These are phyloP conservation scores for Seira sanloemensis DNA, from an alignment of 2,888 invertebrate genomes.

Conservation along the genomic window DNA sequence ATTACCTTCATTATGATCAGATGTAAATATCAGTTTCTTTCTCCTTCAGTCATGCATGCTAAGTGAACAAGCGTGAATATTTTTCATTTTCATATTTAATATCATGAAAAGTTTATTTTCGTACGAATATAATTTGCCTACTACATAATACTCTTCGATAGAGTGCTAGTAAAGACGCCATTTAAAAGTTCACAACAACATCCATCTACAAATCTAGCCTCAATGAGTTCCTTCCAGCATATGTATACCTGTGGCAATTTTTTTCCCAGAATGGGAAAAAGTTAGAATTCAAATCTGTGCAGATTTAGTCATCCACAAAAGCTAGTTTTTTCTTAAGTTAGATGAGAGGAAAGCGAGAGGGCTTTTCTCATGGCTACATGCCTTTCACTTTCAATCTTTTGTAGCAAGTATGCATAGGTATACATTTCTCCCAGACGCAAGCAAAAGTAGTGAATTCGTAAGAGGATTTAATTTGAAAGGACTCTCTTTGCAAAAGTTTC, in stretches of 20 bases:
- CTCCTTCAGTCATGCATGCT: slow-evolving; percentile 36
- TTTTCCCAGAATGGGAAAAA: slow-evolving; percentile 10
- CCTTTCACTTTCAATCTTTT: background rate
- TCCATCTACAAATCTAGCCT: background rate
- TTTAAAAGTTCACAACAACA: background rate
- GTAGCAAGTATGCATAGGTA: background rate
- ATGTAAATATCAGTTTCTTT: slow-evolving; percentile 46
- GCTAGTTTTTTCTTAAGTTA: background rate
- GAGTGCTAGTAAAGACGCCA: background rate
- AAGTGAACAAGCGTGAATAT: slow-evolving; percentile 29
- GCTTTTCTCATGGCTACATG: background rate
- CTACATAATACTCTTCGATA: background rate
- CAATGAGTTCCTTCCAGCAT: background rate
- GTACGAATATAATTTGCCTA: background rate
- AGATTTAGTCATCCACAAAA: background rate
- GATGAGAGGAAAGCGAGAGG: background rate
- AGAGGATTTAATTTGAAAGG: slow-evolving; percentile 54
- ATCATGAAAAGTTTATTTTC: background rate
- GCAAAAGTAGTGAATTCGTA: slow-evolving; percentile 9
- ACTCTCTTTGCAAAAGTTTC: slow-evolving; percentile 47
- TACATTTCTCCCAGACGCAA: too few relatives aligned
- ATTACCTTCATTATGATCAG: background rate
- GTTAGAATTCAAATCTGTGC: slow-evolving; percentile 15
- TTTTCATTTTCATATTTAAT: slow-evolving; percentile 9
- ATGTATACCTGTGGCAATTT: slow-evolving; percentile 23